Evolutionary conservation across 2,888 invertebrate species (phyloP), one percentile per base, ranked within the genome.

Genomic region (Tetragonisca angustula): DNA sequence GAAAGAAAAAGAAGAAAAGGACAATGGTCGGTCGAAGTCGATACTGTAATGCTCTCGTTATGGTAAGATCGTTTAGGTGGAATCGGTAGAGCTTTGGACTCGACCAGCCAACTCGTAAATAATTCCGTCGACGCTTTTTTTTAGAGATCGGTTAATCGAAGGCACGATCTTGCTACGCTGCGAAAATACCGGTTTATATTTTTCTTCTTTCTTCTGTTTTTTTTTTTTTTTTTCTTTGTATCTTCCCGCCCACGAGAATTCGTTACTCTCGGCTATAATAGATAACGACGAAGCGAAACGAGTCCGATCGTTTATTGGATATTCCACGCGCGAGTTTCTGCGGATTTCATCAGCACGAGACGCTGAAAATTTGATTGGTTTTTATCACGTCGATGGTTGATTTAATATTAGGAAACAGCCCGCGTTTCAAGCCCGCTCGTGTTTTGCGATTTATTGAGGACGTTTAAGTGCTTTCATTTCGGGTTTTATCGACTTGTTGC

Each of bases 31-130:
- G 36, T 43, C 21, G 3, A 24, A 13, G 52, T 67, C 52, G 50
- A 67, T 59, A 68, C 76, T 65, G 70, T 65, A 71, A 76, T 76
- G 36, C 24, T 4, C 64, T 76, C 76, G 75, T 76, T 76, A 64
- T 19, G 65, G 32, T 59, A 64, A 70, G 56, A 32, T 32, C 65
- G 27, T 65, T 36, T 52, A 56, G 64, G 27, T 24, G 15, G 56
- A 67, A 68, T 21, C 32, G 17, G 32, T 43, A 9, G 27, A 59
- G 50, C 27, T 59, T 65, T 52, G n/a, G n/a, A 61, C 68, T 79
- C 61, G 21, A 56, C 19, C 52, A 27, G 36, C 21, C 32, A 43
- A 19, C 36, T 68, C 67, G 65, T 73, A 52, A 68, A 79, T 61
- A 52, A 79, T 73, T 73, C 74, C n/a, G 27, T 4, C 54, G 15